Conservation (phyloP, 1,140 invertebrate genomes). For the Aphis craccivora region DNA sequence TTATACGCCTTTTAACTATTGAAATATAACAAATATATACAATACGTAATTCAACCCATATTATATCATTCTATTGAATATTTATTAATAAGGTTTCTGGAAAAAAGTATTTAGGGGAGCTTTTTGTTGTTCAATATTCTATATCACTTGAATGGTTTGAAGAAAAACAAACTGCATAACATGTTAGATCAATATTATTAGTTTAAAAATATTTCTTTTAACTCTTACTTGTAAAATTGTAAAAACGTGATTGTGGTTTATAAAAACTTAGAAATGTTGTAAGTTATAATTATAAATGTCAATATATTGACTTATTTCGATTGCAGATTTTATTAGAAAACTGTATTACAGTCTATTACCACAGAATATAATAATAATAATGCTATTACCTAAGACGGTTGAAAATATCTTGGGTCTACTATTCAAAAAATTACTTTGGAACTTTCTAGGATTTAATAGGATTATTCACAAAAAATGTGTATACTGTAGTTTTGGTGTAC, state of each 20-base stretch:
- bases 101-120: conserved; percentile 2
- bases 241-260: background rate
- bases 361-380: too few relatives aligned
- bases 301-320: background rate
- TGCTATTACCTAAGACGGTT: too few relatives aligned
- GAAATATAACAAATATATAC: background rate
- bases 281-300: background rate
- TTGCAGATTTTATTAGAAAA: background rate
- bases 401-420: too few relatives aligned
- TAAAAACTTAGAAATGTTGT: background rate
- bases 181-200: conserved; percentile 17
- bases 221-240: background rate
- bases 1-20: background rate
- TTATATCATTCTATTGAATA: conserved; percentile 38
- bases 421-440: too few relatives aligned
- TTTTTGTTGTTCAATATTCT: conserved; percentile 13
- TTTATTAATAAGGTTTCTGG: conserved; percentile 38
- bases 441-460: too few relatives aligned
- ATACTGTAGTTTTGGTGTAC: too few relatives aligned
- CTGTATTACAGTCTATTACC: too few relatives aligned
- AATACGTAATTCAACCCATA: background rate
- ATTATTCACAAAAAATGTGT: too few relatives aligned
- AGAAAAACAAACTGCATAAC: background rate
- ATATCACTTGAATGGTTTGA: conserved; percentile 54
- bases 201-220: conserved; percentile 11